Evolutionary conservation across 92 coral and sea anemone genomes (phyloP).

Genomic region (Muricea muricata): DNA sequence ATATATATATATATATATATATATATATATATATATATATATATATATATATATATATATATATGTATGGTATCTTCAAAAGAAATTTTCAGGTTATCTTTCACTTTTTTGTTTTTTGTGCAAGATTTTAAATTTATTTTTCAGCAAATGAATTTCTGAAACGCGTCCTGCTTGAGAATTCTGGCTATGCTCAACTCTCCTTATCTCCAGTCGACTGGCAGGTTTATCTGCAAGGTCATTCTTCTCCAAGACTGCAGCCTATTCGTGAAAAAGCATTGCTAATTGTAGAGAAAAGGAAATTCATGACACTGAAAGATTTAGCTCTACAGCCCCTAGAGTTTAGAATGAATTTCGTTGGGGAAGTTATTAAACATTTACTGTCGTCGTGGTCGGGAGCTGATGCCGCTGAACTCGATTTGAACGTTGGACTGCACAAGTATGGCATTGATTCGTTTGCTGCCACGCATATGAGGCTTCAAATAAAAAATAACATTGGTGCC

Average conservation of each 20-base stretch:
- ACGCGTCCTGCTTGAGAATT: conserved; percentile 34
- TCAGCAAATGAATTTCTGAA: conserved; percentile 50
- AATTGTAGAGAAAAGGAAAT: conserved; percentile 44
- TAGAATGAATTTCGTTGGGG: conserved; percentile 23
- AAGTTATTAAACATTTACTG: conserved; percentile 44
- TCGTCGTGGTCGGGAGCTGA: conserved; percentile 58
- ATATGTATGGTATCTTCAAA: too few relatives aligned
- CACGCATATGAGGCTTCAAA: conserved; percentile 57
- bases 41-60: too few relatives aligned
- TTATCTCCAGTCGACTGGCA: conserved; percentile 57
- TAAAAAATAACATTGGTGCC: conserved; percentile 58
- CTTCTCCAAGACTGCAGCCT: not conserved
- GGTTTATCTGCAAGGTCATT: not conserved
- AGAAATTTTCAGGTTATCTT: too few relatives aligned
- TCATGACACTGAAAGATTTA: conserved; percentile 44
- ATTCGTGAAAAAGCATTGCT: conserved; percentile 35
- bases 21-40: too few relatives aligned
- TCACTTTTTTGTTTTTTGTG: too few relatives aligned
- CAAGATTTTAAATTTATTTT: not conserved
- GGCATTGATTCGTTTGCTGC: conserved; percentile 76
- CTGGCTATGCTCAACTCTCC: conserved; percentile 46
- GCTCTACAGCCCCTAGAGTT: conserved; percentile 7
- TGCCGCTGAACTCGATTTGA: conserved; percentile 62
- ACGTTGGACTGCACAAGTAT: conserved; percentile 60
- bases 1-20: too few relatives aligned